Evolutionary conservation across 2,797 vertebrate species (phyloP), one percentile per base, ranked within the genome.

Genomic region (Crenuchus spilurus): DNA sequence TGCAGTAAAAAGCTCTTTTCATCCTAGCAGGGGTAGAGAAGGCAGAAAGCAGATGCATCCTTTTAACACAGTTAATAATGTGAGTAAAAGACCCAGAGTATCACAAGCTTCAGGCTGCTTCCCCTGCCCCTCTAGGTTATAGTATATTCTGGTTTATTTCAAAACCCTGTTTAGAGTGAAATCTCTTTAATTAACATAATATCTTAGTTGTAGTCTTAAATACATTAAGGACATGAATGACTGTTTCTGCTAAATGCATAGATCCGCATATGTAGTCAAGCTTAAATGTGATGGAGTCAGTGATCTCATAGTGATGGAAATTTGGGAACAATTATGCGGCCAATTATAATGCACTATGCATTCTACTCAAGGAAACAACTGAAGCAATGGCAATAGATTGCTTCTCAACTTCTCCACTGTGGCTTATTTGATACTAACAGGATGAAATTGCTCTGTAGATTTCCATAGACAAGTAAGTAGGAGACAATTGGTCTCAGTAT

Each of bases 401-500:
- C 39, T 20, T 42, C 6, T 35, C n/a, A 18, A 52, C 52, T 76
- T 55, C 42, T 6, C 42, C 28, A 39, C 54, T 14, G 52, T 13
- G 16, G 49, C 31, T 57, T 4, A 62, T 55, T 26, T 70, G 65
- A 41, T 20, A 60, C 66, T 69, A 60, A 68, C 39, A 70, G 16
- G 39, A 52, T 62, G 30, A 44, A 62, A 69, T 64, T 52, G 49
- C 65, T 73, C 48, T 42, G 63, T 67, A 73, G 67, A 74, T 62
- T 75, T 64, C 74, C 60, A 58, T 60, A 67, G 51, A 55, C 41
- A 39, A 65, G 30, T 74, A 61, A 46, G 52, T 60, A 42, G 44
- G 57, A 75, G 74, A 77, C 33, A 37, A 51, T 67, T 37, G 46
- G 70, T 76, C 52, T 76, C 75, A n/a, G 80, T 80, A 86, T 83